A percentile compares a stretch with the other conserved stretches of the same genome.
Conservation (phyloP, 2,797 vertebrate species). For the Leptodactylus fallax region DNA sequence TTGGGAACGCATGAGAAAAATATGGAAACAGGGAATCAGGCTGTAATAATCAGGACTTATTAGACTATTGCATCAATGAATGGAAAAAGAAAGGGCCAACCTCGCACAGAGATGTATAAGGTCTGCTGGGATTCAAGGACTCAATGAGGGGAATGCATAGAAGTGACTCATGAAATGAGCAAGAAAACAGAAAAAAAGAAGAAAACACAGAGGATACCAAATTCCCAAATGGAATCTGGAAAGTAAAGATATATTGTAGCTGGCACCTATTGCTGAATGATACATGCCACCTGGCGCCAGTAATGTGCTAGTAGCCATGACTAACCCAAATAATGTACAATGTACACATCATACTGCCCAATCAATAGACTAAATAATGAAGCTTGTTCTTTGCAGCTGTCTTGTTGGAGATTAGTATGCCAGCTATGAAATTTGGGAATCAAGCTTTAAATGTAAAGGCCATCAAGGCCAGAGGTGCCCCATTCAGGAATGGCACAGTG, state of each 20-base stretch:
- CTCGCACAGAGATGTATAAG: not conserved
- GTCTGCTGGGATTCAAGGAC: not conserved
- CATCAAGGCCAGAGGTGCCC: too few species aligned
- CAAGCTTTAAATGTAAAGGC: too few species aligned
- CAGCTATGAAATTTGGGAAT: too few species aligned
- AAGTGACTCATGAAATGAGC: not conserved
- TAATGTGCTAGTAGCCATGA: too few species aligned
- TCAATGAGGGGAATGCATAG: not conserved
- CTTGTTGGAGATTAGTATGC: too few species aligned
- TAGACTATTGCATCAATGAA: not conserved
- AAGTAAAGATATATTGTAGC: not conserved
- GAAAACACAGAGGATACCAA: not conserved
- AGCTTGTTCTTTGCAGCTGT: too few species aligned
- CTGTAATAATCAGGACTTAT: conserved; percentile 29
- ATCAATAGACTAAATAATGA: too few species aligned
- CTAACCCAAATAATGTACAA: too few species aligned
- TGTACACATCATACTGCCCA: too few species aligned
- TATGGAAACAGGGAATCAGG: conserved; percentile 36
- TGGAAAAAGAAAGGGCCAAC: not conserved
- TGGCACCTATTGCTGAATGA: too few species aligned
- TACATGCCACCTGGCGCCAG: too few species aligned
- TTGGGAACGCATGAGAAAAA: conserved; percentile 38
- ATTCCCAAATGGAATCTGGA: not conserved
- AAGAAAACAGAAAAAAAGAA: not conserved
- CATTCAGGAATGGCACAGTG: too few species aligned